Percentiles rank a stretch among this genome's conserved stretches.
These are phyloP conservation scores for Caenorhabditis briggsae DNA, from an alignment of 1,140 invertebrate species.

Conservation along the genomic window DNA sequence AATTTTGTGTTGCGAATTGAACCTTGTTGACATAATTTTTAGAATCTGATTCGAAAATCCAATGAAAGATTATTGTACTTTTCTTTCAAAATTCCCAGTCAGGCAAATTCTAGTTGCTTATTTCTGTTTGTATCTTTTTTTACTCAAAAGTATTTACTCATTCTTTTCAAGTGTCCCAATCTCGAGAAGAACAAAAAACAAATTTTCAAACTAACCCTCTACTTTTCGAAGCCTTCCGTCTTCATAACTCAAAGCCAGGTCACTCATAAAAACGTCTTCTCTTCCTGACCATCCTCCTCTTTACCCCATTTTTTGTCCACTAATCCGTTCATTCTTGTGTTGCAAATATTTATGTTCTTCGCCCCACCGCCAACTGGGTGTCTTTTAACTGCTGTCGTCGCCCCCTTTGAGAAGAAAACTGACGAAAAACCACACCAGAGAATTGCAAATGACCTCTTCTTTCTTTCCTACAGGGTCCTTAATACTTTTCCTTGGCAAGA, in stretches of 20 bases:
- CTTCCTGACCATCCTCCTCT: background rate
- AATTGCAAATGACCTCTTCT: constrained; percentile 52
- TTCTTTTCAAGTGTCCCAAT: constrained; percentile 24
- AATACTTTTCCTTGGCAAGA: constrained; percentile 11
- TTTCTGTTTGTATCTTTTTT: background rate
- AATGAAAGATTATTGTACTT: background rate
- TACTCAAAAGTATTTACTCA: background rate
- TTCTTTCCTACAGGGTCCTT: background rate
- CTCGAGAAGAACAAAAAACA: constrained; percentile 17
- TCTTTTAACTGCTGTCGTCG: constrained; percentile 29
- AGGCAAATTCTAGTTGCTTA: background rate
- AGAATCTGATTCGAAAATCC: no score
- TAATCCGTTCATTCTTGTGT: constrained; percentile 1
- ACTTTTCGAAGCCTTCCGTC: background rate
- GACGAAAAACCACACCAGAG: background rate
- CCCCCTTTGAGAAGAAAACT: constrained; percentile 29
- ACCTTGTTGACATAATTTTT: no score
- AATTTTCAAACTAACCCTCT: background rate
- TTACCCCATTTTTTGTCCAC: background rate
- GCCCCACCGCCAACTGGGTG: no score
- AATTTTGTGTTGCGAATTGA: no score
- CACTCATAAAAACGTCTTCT: constrained; percentile 32
- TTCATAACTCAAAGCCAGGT: constrained; percentile 48
- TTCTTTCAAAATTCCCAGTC: background rate
- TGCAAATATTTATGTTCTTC: constrained; percentile 50